Conservation (phyloP, 2,888 invertebrate species). For the Chloromyia formosa region DNA sequence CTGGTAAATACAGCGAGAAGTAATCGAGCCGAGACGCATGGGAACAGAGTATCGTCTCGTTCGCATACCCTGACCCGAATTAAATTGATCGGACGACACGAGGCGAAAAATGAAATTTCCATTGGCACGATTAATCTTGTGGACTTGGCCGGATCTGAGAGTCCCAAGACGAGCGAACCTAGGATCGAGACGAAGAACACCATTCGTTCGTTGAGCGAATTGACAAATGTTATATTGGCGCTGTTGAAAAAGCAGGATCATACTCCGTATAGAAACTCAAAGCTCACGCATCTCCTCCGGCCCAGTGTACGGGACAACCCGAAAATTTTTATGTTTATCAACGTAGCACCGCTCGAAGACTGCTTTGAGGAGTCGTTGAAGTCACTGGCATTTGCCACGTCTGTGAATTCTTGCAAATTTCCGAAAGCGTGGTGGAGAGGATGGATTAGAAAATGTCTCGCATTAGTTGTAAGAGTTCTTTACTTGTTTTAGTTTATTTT, state of each 20-base stretch:
- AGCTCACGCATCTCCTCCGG: conserved; percentile 87
- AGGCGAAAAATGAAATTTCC: conserved; percentile 70
- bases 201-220: conserved; percentile 81
- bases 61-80: conserved; percentile 78
- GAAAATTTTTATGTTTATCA: conserved; percentile 93
- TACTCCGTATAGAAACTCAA: conserved; percentile 89
- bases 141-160: conserved; percentile 88
- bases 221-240: conserved; percentile 84
- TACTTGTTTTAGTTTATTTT: too few relatives aligned
- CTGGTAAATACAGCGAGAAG: conserved; percentile 79
- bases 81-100: conserved; percentile 73
- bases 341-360: conserved; percentile 88
- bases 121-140: conserved; percentile 81
- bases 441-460: conserved; percentile 52
- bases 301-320: conserved; percentile 90
- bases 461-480: background rate
- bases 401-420: conserved; percentile 84
- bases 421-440: conserved; percentile 76
- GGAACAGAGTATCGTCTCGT: conserved; percentile 76
- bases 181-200: conserved; percentile 87
- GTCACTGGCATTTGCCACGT: conserved; percentile 86
- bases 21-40: conserved; percentile 80
- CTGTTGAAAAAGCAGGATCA: conserved; percentile 84
- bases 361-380: conserved; percentile 86
- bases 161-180: conserved; percentile 74